A percentile compares a stretch with the other conserved stretches of the same genome.
Evolutionary conservation across 2,888 invertebrate species (phyloP).

Genomic region (Tethea ocularis): DNA sequence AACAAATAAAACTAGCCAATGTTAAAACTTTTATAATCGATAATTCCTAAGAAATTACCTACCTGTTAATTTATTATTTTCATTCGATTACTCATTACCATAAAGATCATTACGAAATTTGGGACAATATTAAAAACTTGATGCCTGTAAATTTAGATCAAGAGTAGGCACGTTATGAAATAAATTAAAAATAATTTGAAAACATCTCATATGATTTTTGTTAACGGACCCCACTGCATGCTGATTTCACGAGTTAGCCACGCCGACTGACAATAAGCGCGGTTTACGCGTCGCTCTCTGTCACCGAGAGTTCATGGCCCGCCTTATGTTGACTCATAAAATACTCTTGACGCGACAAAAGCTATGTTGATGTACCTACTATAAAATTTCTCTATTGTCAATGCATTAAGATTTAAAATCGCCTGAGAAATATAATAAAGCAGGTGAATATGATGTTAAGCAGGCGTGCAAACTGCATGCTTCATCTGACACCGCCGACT

Average conservation of each 20-base stretch:
- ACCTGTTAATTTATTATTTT: neutral
- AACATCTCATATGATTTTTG: constrained; percentile 33
- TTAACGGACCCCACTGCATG: constrained; percentile 65
- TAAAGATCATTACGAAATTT: neutral
- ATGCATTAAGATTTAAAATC: constrained; percentile 40
- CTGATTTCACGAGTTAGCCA: constrained; percentile 79
- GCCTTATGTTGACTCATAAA: constrained; percentile 68
- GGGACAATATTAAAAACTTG: too few species aligned
- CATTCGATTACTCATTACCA: neutral
- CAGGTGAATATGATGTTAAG: constrained; percentile 40
- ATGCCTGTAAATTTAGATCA: neutral
- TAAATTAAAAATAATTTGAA: constrained; percentile 11
- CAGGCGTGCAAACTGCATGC: constrained; percentile 56
- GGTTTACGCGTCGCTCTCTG: constrained; percentile 59
- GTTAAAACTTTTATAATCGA: neutral
- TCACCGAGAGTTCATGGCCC: constrained; percentile 70
- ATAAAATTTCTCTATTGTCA: constrained; percentile 35
- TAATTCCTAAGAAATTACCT: neutral
- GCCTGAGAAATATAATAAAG: constrained; percentile 26
- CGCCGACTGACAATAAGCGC: constrained; percentile 78
- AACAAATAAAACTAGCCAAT: neutral
- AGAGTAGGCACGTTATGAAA: neutral
- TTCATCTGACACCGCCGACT: constrained; percentile 64
- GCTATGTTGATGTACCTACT: constrained; percentile 20
- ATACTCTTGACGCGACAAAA: constrained; percentile 55